phyloP scores from a whole-genome alignment of 2,113 vertebrate genomes.

The Tyrannus savana region DNA sequence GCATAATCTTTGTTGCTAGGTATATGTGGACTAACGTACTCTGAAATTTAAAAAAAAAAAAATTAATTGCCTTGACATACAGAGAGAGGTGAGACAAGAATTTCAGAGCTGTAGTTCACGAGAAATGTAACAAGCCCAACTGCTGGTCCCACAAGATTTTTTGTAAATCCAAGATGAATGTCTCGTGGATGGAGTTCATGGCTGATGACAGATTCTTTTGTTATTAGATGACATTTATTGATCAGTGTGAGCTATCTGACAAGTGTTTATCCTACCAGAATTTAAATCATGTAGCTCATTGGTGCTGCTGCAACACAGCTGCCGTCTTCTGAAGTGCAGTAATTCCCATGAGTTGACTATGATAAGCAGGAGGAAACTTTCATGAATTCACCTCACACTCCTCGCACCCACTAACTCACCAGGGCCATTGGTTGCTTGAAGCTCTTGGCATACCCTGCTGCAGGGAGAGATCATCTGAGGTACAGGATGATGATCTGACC shows the following conservation, averaged over 20 bases:
- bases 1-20: neutral
- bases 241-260: neutral
- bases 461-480: neutral
- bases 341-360: neutral
- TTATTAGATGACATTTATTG: slow-evolving; percentile 11
- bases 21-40: neutral
- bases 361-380: neutral
- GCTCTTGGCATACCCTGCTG: accelerated
- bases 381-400: neutral
- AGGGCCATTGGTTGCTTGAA: neutral
- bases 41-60: neutral
- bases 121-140: neutral
- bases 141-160: neutral
- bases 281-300: neutral
- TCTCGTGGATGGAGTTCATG: neutral
- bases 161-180: neutral
- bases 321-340: neutral
- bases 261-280: slow-evolving; percentile 2
- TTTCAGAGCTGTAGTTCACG: neutral
- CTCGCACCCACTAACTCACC: neutral
- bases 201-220: neutral
- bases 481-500: neutral
- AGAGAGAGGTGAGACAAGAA: neutral
- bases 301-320: neutral
- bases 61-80: neutral